A percentile compares a stretch with the other conserved stretches of the same genome.
Evolutionary conservation across 2,113 vertebrate genomes (phyloP).

Genomic region (Cyanistes caeruleus): DNA sequence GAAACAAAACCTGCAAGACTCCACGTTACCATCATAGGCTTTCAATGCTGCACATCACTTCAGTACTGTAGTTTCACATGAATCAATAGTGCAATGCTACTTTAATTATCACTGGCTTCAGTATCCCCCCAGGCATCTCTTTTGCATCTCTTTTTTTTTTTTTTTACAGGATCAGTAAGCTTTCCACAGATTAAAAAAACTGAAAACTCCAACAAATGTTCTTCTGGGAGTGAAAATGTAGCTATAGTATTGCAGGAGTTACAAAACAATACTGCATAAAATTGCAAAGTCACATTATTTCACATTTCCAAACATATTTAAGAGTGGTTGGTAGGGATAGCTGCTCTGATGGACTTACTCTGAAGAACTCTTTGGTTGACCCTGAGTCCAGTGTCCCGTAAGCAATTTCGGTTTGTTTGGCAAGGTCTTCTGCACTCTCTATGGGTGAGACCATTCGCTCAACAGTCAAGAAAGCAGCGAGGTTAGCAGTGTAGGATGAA

Average conservation of each 20-base stretch:
- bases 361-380: conserved; percentile 99
- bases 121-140: neutral
- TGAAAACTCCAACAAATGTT: conserved; percentile 18
- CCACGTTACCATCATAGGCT: neutral
- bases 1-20: neutral
- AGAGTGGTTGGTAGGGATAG: neutral
- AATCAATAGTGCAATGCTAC: conserved; percentile 32
- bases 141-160: neutral
- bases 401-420: conserved; percentile 98
- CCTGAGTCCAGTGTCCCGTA: conserved; percentile 97
- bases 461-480: conserved; percentile 98
- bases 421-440: conserved; percentile 97
- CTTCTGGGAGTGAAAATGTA: neutral
- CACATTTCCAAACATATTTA: neutral
- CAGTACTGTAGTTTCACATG: neutral
- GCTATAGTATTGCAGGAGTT: neutral
- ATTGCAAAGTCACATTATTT: neutral
- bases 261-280: neutral
- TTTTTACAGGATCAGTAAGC: conserved; percentile 26
- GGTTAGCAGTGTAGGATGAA: conserved; percentile 98
- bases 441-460: conserved; percentile 99
- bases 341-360: conserved; percentile 79
- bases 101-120: conserved; percentile 55
- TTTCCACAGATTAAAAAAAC: conserved; percentile 47
- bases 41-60: neutral